These are phyloP conservation scores for Dendronephthya gigantea DNA, from an alignment of 64 coral and sea anemone genomes.

Conservation along the genomic window DNA sequence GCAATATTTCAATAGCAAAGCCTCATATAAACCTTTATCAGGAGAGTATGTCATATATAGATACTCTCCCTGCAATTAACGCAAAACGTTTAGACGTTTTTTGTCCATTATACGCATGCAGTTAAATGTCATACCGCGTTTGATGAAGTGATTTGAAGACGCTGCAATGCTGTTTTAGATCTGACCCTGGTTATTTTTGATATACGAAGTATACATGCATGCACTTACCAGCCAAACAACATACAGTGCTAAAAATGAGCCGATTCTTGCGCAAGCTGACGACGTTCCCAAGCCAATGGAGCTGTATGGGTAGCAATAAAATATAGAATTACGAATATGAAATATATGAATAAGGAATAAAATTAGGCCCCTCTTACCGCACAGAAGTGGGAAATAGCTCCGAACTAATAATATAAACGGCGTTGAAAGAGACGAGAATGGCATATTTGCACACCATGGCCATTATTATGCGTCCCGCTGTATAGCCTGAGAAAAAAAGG, in stretches of 20 bases:
- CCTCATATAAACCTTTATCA: too few species aligned
- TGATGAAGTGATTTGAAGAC: too few species aligned
- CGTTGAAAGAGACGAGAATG: constrained; percentile 1
- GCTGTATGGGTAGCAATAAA: constrained; percentile 30
- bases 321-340: not conserved
- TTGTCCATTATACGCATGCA: too few species aligned
- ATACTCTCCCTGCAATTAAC: too few species aligned
- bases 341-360: not conserved
- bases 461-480: not conserved
- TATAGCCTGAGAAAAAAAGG: not conserved
- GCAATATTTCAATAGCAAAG: too few species aligned
- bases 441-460: not conserved
- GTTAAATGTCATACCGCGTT: too few species aligned
- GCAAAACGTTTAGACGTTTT: too few species aligned
- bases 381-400: not conserved
- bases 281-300: constrained; percentile 52
- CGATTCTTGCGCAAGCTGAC: constrained; percentile 43
- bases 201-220: too few species aligned
- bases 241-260: constrained; percentile 50
- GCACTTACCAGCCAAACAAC: constrained; percentile 51
- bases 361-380: not conserved
- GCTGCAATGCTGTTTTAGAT: too few species aligned
- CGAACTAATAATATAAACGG: not conserved
- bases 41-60: too few species aligned
- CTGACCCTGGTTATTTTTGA: too few species aligned